A percentile compares a stretch with the other conserved stretches of the same genome.
Conservation (phyloP, 2,797 vertebrate species). For the Poecilia wingei region DNA sequence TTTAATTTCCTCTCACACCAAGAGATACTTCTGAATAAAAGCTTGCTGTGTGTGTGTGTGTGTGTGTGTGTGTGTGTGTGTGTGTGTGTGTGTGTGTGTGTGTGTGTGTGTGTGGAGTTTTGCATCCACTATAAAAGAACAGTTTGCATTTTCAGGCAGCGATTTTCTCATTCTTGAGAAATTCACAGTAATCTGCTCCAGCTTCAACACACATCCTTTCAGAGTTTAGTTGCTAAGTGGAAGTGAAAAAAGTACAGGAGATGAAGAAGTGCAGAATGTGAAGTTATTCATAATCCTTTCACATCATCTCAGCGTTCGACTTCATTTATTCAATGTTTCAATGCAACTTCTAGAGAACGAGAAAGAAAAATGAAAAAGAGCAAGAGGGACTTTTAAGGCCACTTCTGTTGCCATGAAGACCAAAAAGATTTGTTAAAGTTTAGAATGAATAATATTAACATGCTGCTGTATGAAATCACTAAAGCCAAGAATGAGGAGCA, state of each 20-base stretch:
- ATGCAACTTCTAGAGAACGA: constrained; percentile 58
- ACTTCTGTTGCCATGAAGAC: constrained; percentile 46
- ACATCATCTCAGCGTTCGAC: constrained; percentile 73
- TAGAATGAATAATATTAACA: constrained; percentile 32
- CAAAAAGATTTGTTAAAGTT: constrained; percentile 34
- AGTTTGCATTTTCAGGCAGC: constrained; percentile 35
- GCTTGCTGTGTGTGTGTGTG: neutral
- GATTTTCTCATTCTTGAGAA: constrained; percentile 33
- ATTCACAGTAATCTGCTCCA: constrained; percentile 49
- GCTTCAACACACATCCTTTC: constrained; percentile 54
- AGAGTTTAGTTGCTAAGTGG: constrained; percentile 62
- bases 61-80: neutral
- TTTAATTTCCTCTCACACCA: neutral
- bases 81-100: neutral
- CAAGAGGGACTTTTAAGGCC: constrained; percentile 58
- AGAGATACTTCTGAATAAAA: neutral
- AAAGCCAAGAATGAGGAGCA: neutral
- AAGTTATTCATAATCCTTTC: constrained; percentile 72
- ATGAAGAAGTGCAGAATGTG: constrained; percentile 41
- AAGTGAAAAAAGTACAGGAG: constrained; percentile 59
- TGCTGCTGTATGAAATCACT: neutral
- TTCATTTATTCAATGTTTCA: constrained; percentile 80
- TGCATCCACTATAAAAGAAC: constrained; percentile 39
- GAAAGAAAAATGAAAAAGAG: constrained; percentile 43
- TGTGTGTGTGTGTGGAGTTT: constrained; percentile 1